These are phyloP conservation scores for Prorops nasuta DNA, from an alignment of 1,140 invertebrate species.

Conservation along the genomic window DNA sequence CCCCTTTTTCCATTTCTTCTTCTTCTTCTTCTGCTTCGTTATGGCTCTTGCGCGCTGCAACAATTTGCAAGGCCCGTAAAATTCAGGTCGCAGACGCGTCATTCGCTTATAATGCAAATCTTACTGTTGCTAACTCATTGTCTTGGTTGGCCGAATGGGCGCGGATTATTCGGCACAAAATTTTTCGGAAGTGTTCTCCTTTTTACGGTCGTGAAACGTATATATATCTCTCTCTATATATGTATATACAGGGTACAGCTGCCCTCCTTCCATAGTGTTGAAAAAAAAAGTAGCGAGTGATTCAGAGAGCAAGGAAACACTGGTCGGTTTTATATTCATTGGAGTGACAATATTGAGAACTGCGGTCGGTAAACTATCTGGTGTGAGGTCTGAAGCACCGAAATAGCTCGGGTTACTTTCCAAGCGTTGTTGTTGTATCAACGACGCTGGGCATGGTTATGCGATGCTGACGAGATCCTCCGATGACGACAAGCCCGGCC, in stretches of 20 bases:
- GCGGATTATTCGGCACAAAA: conserved; percentile 23
- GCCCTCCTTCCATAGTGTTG: neutral
- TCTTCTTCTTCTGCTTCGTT: conserved; percentile 11
- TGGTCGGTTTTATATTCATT: too few species aligned
- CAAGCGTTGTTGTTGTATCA: too few species aligned
- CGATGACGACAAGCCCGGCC: too few species aligned
- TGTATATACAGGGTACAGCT: too few species aligned
- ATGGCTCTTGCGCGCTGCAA: conserved; percentile 21
- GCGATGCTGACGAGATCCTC: too few species aligned
- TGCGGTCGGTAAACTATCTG: too few species aligned
- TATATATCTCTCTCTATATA: too few species aligned
- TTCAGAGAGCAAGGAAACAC: too few species aligned
- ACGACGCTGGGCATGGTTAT: too few species aligned
- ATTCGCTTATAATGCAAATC: conserved; percentile 36
- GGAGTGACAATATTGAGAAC: too few species aligned
- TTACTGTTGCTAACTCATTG: conserved; percentile 29
- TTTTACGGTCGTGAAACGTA: too few species aligned
- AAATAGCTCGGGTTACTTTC: conserved; percentile 10
- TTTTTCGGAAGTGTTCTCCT: conserved; percentile 5
- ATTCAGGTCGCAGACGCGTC: conserved; percentile 20
- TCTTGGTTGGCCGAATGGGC: conserved; percentile 20
- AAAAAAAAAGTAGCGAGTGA: conserved; percentile 14
- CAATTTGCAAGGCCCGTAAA: conserved; percentile 29
- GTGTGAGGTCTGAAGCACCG: too few species aligned
- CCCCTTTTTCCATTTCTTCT: conserved; percentile 6